Evolutionary conservation across 2,888 invertebrate species (phyloP).

Genomic region (Taphrorychus bicolor): DNA sequence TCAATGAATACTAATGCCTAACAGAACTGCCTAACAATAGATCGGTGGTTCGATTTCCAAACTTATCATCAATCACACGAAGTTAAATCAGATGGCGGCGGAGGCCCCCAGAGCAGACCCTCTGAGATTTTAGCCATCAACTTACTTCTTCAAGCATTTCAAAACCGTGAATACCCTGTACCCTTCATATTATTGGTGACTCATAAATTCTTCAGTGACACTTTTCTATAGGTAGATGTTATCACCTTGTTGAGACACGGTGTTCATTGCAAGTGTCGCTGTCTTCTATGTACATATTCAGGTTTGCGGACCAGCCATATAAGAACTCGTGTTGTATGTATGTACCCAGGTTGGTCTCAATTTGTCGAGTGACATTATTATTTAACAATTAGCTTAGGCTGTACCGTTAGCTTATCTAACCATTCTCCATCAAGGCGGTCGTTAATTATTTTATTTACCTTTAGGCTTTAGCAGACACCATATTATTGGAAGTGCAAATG

Average conservation of each 20-base stretch:
- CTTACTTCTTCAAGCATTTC: not conserved
- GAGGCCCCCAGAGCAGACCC: too few relatives aligned
- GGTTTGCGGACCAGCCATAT: conserved; percentile 2
- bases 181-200: too few relatives aligned
- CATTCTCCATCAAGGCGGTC: conserved; percentile 11
- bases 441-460: conserved; percentile 15
- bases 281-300: not conserved
- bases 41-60: conserved; percentile 3
- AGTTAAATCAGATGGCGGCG: too few relatives aligned
- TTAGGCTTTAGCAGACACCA: not conserved
- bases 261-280: not conserved
- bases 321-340: not conserved
- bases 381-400: conserved; percentile 17
- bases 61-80: not conserved
- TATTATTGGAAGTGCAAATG: not conserved
- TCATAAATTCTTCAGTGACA: not conserved
- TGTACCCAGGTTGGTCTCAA: not conserved
- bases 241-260: too few relatives aligned
- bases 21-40: conserved; percentile 9
- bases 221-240: not conserved
- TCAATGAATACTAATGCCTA: conserved; percentile 18
- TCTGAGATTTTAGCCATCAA: too few relatives aligned
- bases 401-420: conserved; percentile 17
- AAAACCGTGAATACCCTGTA: not conserved
- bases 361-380: conserved; percentile 20